A percentile compares a stretch with the other conserved stretches of the same genome.
Conservation (phyloP, 2,888 invertebrate genomes). For the Creontiades dilutus region DNA sequence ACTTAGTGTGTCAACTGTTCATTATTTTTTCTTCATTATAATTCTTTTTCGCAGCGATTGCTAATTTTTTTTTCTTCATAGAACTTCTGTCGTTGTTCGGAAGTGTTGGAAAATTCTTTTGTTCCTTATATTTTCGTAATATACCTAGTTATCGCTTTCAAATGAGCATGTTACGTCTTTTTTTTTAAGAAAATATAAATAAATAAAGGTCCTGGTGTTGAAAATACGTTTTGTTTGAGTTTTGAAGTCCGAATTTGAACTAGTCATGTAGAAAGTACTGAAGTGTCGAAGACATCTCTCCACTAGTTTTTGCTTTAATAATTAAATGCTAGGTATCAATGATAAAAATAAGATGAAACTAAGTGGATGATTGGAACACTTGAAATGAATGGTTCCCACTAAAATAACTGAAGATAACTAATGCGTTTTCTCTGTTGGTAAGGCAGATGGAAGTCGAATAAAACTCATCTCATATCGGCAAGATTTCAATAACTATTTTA, state of each 20-base stretch:
- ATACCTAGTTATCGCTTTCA: constrained; percentile 65
- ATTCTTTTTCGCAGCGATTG: constrained; percentile 38
- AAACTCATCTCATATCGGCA: no score
- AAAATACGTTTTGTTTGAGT: constrained; percentile 9
- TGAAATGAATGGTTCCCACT: no score
- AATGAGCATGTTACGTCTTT: constrained; percentile 68
- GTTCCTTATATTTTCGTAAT: constrained; percentile 62
- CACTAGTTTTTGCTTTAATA: neutral
- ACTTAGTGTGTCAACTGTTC: constrained; percentile 32
- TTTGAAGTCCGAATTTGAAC: neutral
- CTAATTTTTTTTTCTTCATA: constrained; percentile 27
- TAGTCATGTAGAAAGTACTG: neutral
- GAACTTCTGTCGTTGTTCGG: constrained; percentile 26
- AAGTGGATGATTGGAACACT: no score
- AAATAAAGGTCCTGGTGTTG: constrained; percentile 53
- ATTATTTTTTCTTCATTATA: constrained; percentile 1
- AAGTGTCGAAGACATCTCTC: neutral
- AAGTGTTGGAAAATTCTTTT: constrained; percentile 19
- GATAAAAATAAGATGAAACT: neutral
- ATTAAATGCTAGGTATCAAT: neutral
- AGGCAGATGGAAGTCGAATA: no score
- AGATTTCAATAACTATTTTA: no score
- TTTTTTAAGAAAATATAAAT: constrained; percentile 60
- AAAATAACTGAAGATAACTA: no score
- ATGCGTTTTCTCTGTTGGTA: no score